Conservation (phyloP, 2,888 invertebrate species). For the Leptinotarsa rubiginosa region DNA sequence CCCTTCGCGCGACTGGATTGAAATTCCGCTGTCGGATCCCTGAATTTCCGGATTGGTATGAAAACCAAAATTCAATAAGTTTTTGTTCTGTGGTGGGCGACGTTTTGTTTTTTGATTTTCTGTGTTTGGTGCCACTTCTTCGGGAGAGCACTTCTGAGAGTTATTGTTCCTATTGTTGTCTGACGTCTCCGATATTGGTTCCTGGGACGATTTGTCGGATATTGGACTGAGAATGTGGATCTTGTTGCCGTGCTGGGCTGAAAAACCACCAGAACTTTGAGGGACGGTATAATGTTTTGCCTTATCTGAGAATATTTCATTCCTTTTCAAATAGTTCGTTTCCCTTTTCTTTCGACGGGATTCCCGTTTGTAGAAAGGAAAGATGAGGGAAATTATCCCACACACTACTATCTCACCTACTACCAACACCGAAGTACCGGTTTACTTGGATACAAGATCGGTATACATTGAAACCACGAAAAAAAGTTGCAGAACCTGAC, state of each 20-base stretch:
- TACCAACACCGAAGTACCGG: too few species aligned
- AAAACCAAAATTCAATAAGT: conserved; percentile 76
- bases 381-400: too few species aligned
- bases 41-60: conserved; percentile 81
- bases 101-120: conserved; percentile 73
- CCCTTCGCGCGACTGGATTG: conserved; percentile 81
- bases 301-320: conserved; percentile 36
- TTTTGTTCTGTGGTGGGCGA: conserved; percentile 81
- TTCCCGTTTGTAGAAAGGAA: too few species aligned
- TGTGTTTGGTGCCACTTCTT: conserved; percentile 69
- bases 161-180: conserved; percentile 85
- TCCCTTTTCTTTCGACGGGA: neutral
- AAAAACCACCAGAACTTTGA: conserved; percentile 66
- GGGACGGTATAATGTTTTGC: conserved; percentile 43
- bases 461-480: too few species aligned
- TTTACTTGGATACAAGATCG: too few species aligned
- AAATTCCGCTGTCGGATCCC: conserved; percentile 90
- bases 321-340: neutral
- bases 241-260: conserved; percentile 77
- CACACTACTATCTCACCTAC: too few species aligned
- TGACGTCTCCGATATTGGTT: conserved; percentile 84
- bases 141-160: conserved; percentile 82
- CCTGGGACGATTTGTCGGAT: conserved; percentile 90
- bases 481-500: too few species aligned
- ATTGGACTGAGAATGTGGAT: conserved; percentile 89